phyloP scores from a whole-genome alignment of 2,797 vertebrate species.

The Takifugu ocellatus region DNA sequence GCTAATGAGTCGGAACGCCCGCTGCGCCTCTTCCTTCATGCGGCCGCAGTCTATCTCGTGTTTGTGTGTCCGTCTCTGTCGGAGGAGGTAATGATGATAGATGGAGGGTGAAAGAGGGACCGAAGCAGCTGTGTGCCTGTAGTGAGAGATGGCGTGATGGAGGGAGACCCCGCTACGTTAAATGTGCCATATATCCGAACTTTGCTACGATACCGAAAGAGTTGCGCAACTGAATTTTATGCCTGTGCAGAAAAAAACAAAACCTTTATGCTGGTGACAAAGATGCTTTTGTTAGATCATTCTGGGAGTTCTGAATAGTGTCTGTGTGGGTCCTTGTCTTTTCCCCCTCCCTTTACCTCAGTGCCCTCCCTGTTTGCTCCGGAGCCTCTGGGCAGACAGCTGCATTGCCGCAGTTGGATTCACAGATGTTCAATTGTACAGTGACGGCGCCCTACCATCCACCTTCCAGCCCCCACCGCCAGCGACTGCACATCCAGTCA shows the following conservation, averaged over 20 bases:
- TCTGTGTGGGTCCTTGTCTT: conserved; percentile 16
- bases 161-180: conserved; percentile 22
- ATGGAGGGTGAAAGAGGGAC: conserved; percentile 42
- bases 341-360: conserved; percentile 25
- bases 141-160: conserved; percentile 30
- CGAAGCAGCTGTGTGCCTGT: conserved; percentile 45
- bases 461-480: conserved; percentile 52
- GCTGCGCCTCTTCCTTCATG: conserved; percentile 50
- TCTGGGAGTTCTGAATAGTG: conserved; percentile 14
- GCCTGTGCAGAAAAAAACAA: conserved; percentile 20
- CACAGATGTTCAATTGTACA: conserved; percentile 49
- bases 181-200: conserved; percentile 30
- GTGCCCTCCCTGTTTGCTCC: conserved; percentile 40
- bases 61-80: conserved; percentile 32
- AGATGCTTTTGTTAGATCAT: conserved; percentile 46
- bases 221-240: conserved; percentile 35
- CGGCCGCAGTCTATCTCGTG: conserved; percentile 29
- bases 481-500: conserved; percentile 57
- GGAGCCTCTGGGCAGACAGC: conserved; percentile 64
- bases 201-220: conserved; percentile 22
- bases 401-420: conserved; percentile 58
- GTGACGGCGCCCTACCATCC: conserved; percentile 31
- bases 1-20: conserved; percentile 67
- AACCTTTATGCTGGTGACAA: conserved; percentile 41
- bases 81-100: conserved; percentile 63